Evolutionary conservation across 2,888 invertebrate genomes (phyloP), one percentile per base, ranked within the genome.

Genomic region (Agriopis marginaria): DNA sequence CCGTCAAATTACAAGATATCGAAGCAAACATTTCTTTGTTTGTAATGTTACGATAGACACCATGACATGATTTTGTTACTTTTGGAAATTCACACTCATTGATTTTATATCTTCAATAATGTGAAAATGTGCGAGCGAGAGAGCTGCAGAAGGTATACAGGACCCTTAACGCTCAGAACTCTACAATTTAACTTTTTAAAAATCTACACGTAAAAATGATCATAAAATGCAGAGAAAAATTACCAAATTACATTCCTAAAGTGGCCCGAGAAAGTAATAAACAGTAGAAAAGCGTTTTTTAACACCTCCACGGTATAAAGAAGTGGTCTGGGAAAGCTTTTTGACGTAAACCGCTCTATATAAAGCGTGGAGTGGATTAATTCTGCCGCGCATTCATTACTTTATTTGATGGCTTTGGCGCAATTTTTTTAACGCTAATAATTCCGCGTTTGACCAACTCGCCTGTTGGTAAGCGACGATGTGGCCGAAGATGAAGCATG

Each of bases 281-380:
- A 66, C 63, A 65, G 14, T 14, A 49, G 49, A 59, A 66, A 70
- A 63, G 49, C 49, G 12, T 64, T 64, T 63, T 69, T 66, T 66
- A 72, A 68, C 66, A 66, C 67, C 58, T 64, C 61, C 59, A 44
- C 58, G 66, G 62, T 61, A 75, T 61, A 66, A 64, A 63, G 61
- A 60, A 61, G 60, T 60, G 59, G 62, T 44, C 60, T 51, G 14
- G 56, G 65, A 73, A 71, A 69, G 67, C 70, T 75, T 73, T 68
- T 66, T 50, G 58, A 53, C 64, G 59, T 68, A 60, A 71, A 68
- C 54, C 61, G 60, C 63, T 62, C 12, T 40, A 10, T 58, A 67
- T 74, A 69, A 71, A 72, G 59, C 47, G 51, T 47, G 23, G n/a
- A 42, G 42, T 63, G 53, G 42, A 59, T 59, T 47, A 53, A 23